Evolutionary conservation across 2,888 invertebrate genomes (phyloP).

Genomic region (Cryptus viduatorius): DNA sequence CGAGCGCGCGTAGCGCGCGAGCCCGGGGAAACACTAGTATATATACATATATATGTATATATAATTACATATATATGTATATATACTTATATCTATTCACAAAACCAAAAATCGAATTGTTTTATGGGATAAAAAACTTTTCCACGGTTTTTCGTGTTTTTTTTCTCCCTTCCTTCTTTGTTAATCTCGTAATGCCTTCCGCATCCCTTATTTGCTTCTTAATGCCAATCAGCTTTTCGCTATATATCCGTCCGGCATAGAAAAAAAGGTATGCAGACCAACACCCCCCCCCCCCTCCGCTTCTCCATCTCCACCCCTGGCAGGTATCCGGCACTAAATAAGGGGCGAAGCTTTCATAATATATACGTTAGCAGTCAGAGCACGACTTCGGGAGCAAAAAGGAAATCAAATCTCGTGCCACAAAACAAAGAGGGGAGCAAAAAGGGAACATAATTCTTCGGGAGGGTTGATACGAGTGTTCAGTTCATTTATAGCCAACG

Average conservation of each 20-base stretch:
- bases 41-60: too few relatives aligned
- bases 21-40: too few relatives aligned
- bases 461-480: slow-evolving; percentile 1
- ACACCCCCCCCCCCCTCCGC: background rate
- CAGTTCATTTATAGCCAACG: background rate
- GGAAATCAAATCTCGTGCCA: background rate
- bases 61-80: background rate
- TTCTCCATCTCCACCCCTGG: too few relatives aligned
- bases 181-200: background rate
- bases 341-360: background rate
- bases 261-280: background rate
- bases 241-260: background rate
- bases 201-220: slow-evolving; percentile 10
- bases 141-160: background rate
- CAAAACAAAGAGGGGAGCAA: background rate
- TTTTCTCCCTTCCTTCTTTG: background rate
- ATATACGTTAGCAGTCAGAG: slow-evolving; percentile 1
- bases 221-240: slow-evolving; percentile 5
- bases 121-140: background rate
- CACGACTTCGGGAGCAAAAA: slow-evolving; percentile 5
- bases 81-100: background rate
- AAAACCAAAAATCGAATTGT: background rate
- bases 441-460: background rate
- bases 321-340: background rate
- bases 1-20: too few relatives aligned